phyloP scores from a whole-genome alignment of 2,888 invertebrate species.

The Spisula subtruncata region DNA sequence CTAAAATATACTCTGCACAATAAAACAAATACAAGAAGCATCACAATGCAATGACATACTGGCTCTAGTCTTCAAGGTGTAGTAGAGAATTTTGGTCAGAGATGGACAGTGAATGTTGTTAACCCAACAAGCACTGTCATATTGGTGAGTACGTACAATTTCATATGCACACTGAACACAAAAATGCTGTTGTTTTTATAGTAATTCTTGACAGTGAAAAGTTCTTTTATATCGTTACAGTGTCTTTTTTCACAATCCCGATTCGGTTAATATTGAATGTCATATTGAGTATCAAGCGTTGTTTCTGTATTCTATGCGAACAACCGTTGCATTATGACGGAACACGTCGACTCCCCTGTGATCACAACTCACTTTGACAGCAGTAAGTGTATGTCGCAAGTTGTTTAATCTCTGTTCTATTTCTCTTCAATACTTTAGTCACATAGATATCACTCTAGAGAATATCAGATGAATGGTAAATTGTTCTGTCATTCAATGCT shows the following conservation, averaged over 20 bases:
- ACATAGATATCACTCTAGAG: not conserved
- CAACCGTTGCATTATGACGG: not conserved
- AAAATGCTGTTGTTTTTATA: constrained; percentile 4
- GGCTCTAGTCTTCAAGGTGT: not conserved
- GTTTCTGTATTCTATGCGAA: not conserved
- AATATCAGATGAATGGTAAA: not conserved
- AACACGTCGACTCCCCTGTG: not conserved
- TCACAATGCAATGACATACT: not conserved
- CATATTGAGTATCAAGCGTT: not conserved
- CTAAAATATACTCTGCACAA: constrained; percentile 21
- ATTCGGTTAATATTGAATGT: constrained; percentile 1
- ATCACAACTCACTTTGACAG: not conserved
- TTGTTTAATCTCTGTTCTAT: not conserved
- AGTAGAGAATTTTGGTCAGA: not conserved
- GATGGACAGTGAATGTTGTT: not conserved
- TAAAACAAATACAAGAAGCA: not conserved
- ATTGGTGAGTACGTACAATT: not conserved
- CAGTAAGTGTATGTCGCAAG: not conserved
- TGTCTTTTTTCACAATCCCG: not conserved
- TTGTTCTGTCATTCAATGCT: not conserved
- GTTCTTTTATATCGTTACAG: not conserved
- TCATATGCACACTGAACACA: not conserved
- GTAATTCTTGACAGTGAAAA: not conserved
- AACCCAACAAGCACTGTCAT: not conserved
- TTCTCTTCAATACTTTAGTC: not conserved